Percentiles rank a stretch among this genome's conserved stretches.
Conservation (phyloP, 1,140 invertebrate species). For the Plectus sambesii region DNA sequence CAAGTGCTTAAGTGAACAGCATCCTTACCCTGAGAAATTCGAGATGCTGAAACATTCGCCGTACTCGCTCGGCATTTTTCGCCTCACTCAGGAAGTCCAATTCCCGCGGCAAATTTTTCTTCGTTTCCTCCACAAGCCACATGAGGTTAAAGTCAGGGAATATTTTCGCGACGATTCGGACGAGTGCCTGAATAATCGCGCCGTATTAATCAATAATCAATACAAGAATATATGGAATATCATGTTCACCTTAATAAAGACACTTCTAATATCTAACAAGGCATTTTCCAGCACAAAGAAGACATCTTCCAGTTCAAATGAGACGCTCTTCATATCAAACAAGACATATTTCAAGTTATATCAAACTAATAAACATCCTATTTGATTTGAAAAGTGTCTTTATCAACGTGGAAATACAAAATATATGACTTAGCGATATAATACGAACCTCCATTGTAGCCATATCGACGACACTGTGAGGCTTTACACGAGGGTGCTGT, state of each 20-base stretch:
- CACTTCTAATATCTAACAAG: not conserved
- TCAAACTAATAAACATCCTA: no score
- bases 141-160: constrained; percentile 94
- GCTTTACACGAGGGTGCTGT: constrained; percentile 76
- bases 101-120: constrained; percentile 58
- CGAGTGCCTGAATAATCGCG: constrained; percentile 55
- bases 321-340: not conserved
- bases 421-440: constrained; percentile 3
- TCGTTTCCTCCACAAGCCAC: constrained; percentile 67
- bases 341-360: constrained; percentile 6
- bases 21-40: constrained; percentile 55
- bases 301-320: not conserved
- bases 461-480: constrained; percentile 75
- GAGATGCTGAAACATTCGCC: constrained; percentile 50
- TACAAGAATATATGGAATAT: no score
- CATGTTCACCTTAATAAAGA: not conserved
- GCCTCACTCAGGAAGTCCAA: constrained; percentile 83
- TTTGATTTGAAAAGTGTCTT: constrained; percentile 3
- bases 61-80: constrained; percentile 71
- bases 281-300: not conserved
- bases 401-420: constrained; percentile 15
- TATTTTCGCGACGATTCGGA: constrained; percentile 65
- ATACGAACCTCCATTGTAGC: constrained; percentile 73
- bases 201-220: no score
- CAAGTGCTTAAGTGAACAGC: no score